Percentiles rank a stretch among this genome's conserved stretches.
phyloP scores from a whole-genome alignment of 2,797 vertebrate genomes.

The Sphaeramia orbicularis region DNA sequence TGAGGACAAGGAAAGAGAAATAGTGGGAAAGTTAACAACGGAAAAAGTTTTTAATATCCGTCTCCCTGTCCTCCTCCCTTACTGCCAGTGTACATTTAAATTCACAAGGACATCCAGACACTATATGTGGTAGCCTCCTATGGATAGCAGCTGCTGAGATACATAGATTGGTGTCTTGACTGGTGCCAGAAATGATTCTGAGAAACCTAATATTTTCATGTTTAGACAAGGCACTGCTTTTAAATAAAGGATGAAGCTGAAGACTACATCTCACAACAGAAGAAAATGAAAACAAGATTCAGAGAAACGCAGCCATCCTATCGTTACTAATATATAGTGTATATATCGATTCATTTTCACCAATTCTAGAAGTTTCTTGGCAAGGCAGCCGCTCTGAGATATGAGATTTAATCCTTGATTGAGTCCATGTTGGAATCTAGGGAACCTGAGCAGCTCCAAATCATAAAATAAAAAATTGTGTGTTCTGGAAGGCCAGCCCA shows the following conservation, averaged over 20 bases:
- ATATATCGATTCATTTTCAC: slow-evolving; percentile 35
- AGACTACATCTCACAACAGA: slow-evolving; percentile 1
- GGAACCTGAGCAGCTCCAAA: slow-evolving; percentile 41
- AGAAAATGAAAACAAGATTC: slow-evolving; percentile 39
- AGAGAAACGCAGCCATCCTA: slow-evolving; percentile 14
- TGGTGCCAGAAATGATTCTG: slow-evolving; percentile 25
- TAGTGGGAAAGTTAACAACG: slow-evolving; percentile 78
- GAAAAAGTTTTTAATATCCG: slow-evolving; percentile 73
- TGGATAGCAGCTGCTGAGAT: slow-evolving; percentile 42
- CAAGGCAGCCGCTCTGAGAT: slow-evolving; percentile 30
- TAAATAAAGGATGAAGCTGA: slow-evolving; percentile 31
- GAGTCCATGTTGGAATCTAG: slow-evolving; percentile 63
- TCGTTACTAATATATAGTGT: slow-evolving; percentile 1
- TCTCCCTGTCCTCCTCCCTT: slow-evolving; percentile 53
- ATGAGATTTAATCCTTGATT: slow-evolving; percentile 70
- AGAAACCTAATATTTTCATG: slow-evolving; percentile 41
- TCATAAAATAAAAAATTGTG: slow-evolving; percentile 39
- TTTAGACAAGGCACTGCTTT: slow-evolving; percentile 31
- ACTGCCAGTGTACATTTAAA: slow-evolving; percentile 46
- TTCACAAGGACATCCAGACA: slow-evolving; percentile 44
- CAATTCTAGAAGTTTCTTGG: slow-evolving; percentile 61
- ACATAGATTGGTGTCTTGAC: slow-evolving; percentile 34
- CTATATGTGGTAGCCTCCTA: slow-evolving; percentile 56
- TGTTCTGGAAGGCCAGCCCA: slow-evolving; percentile 10
- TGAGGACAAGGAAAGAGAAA: slow-evolving; percentile 73